Evolutionary conservation across 1,140 invertebrate species (phyloP).

Genomic region (Gonioctena quinquepunctata): DNA sequence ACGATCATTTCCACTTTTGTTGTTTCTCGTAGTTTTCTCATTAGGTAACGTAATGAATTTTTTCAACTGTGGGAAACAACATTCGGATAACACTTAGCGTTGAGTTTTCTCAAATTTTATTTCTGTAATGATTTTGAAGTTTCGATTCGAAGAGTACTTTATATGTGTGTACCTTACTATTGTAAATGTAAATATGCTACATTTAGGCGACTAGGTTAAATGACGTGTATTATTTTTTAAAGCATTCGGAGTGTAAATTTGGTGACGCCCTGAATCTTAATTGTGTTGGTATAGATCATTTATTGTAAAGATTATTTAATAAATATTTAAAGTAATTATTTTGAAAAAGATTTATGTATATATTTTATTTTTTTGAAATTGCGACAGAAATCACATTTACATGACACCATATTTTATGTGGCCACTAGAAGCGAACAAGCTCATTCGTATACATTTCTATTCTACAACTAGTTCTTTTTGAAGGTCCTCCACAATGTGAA

Average conservation of each 20-base stretch:
- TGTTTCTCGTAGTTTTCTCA: neutral
- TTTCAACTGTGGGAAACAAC: neutral
- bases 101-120: neutral
- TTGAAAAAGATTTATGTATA: no score
- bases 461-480: no score
- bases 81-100: neutral
- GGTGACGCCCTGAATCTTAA: no score
- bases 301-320: no score
- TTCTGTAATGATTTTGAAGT: neutral
- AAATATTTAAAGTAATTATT: no score
- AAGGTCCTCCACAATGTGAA: no score
- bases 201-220: neutral
- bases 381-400: no score
- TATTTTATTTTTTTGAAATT: no score
- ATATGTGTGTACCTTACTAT: neutral
- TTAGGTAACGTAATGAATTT: neutral
- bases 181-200: neutral
- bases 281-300: no score
- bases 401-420: no score
- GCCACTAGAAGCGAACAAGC: no score
- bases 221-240: neutral
- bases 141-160: neutral
- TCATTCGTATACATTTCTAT: no score
- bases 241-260: neutral
- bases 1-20: neutral